Conservation (phyloP, 2,888 invertebrate genomes). For the Hydrotaea cyrtoneurina region DNA sequence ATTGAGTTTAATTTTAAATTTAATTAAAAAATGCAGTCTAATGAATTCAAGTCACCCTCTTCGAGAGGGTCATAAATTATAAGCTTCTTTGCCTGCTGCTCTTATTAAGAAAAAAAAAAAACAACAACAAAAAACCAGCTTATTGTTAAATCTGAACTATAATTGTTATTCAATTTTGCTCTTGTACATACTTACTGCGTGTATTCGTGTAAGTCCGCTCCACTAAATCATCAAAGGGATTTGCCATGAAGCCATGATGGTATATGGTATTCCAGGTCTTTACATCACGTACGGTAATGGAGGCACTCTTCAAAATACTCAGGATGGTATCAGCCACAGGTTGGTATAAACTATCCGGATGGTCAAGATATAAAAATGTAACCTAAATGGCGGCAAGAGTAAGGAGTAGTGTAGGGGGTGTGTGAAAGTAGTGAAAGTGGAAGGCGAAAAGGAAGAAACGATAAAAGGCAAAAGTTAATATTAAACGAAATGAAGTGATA, state of each 20-base stretch:
- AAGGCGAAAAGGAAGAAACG: conserved; percentile 25
- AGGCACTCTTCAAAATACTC: conserved; percentile 86
- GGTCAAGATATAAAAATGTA: conserved; percentile 90
- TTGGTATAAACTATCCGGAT: conserved; percentile 87
- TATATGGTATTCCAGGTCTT: conserved; percentile 87
- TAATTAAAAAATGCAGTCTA: not conserved
- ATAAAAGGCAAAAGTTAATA: conserved; percentile 28
- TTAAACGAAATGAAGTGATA: conserved; percentile 36
- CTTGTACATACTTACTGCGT: conserved; percentile 87
- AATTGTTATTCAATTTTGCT: conserved; percentile 21
- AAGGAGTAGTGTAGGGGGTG: not conserved
- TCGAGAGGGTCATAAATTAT: not conserved
- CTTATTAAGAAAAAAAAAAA: no score
- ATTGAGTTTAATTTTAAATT: not conserved
- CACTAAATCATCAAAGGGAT: conserved; percentile 92
- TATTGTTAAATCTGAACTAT: not conserved
- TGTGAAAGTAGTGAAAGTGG: no score
- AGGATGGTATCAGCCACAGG: conserved; percentile 90
- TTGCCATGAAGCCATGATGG: conserved; percentile 90
- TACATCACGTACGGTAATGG: conserved; percentile 86
- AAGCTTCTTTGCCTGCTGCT: not conserved
- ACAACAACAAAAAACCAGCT: no score
- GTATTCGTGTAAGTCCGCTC: conserved; percentile 91
- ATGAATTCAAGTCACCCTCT: not conserved
- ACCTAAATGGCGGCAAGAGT: conserved; percentile 82